Evolutionary conservation across 2,797 vertebrate genomes (phyloP).

Genomic region (Peromyscus aztecus): DNA sequence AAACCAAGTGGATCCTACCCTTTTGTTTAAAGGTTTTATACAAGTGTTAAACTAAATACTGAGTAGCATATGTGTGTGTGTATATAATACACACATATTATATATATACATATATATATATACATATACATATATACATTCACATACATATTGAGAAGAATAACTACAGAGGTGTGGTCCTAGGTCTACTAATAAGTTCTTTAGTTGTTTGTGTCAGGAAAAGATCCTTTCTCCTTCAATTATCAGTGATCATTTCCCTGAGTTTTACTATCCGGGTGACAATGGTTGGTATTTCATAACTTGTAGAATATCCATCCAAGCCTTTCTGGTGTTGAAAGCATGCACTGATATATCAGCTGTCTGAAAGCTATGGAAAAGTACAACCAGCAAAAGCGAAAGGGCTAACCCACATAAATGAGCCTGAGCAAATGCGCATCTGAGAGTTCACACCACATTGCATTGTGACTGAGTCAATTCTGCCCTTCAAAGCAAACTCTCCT

Average conservation of each 20-base stretch:
- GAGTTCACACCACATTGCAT: not conserved
- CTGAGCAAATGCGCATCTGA: not conserved
- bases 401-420: not conserved
- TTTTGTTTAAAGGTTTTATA: not conserved
- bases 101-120: not conserved
- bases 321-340: too few relatives aligned
- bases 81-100: not conserved
- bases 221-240: not conserved
- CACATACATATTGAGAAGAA: not conserved
- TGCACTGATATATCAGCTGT: not conserved
- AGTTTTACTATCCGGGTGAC: not conserved
- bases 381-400: not conserved
- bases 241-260: not conserved
- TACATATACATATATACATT: not conserved
- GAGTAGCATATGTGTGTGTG: not conserved
- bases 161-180: not conserved
- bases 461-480: not conserved
- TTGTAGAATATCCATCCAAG: not conserved
- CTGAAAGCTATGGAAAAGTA: not conserved
- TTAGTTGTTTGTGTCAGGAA: not conserved
- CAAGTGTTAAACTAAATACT: not conserved
- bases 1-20: not conserved
- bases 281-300: not conserved
- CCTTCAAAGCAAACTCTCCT: not conserved
- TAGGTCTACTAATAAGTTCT: not conserved